Evolutionary conservation across 2,888 invertebrate genomes (phyloP).

Genomic region (Prenolepis imparis): DNA sequence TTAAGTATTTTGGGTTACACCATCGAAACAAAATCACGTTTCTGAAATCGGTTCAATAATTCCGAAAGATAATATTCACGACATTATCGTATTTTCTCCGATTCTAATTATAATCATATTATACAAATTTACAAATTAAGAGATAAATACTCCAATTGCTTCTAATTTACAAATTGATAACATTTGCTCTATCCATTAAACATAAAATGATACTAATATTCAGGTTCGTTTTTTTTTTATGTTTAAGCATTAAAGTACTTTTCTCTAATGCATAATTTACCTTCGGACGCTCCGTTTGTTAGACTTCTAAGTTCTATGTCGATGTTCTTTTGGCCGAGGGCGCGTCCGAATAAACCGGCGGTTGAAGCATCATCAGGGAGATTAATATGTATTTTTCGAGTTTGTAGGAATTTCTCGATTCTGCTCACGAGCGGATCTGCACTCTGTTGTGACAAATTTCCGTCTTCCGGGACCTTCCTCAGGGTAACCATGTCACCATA

Average conservation of each 20-base stretch:
- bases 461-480: constrained; percentile 78
- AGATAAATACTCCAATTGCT: not conserved
- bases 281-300: constrained; percentile 82
- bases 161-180: not conserved
- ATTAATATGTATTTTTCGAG: constrained; percentile 78
- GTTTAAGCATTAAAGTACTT: not conserved
- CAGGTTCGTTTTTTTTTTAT: not conserved
- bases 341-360: constrained; percentile 82
- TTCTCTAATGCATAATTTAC: constrained; percentile 68
- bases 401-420: constrained; percentile 82
- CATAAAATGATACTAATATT: not conserved
- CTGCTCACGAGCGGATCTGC: constrained; percentile 81
- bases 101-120: not conserved
- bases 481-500: constrained; percentile 81
- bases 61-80: not conserved
- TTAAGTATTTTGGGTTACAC: not conserved
- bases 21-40: not conserved
- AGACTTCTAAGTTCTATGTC: constrained; percentile 79
- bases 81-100: not conserved
- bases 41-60: not conserved
- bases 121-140: not conserved
- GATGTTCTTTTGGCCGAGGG: constrained; percentile 81
- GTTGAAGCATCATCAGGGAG: constrained; percentile 82
- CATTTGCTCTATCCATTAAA: not conserved
- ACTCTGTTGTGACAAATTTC: constrained; percentile 58